Evolutionary conservation across 92 coral and sea anemone genomes (phyloP).

Genomic region (Epizoanthus stellaris): DNA sequence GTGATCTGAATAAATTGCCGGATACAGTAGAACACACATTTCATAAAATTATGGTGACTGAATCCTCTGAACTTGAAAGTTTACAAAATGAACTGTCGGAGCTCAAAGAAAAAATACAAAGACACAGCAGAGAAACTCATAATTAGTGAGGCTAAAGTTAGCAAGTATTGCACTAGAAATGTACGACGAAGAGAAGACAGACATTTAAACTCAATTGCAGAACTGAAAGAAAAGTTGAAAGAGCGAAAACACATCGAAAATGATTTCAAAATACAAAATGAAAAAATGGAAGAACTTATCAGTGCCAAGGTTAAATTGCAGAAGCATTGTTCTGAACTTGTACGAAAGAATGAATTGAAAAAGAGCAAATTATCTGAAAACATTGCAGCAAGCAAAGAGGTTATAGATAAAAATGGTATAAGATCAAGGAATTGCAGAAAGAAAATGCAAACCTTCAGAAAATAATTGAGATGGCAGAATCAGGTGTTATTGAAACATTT

Average conservation of each 20-base stretch:
- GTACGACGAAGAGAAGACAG: conserved; percentile 34
- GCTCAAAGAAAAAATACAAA: neutral
- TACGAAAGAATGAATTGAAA: neutral
- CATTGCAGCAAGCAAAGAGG: neutral
- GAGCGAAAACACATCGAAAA: too few species aligned
- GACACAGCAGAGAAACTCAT: neutral
- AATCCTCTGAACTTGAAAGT: neutral
- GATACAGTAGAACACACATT: too few species aligned
- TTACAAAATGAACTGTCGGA: neutral
- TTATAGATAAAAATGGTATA: neutral
- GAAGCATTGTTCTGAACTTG: neutral
- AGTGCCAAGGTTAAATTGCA: neutral
- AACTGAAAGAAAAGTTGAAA: conserved; percentile 11
- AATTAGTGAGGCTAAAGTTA: conserved; percentile 1
- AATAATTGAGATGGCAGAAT: conserved; percentile 8
- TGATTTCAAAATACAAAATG: too few species aligned
- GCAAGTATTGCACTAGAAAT: conserved; percentile 19
- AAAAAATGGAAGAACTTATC: too few species aligned
- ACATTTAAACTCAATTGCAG: neutral
- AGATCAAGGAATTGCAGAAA: neutral
- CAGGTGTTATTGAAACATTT: neutral
- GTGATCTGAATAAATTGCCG: too few species aligned
- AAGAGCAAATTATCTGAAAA: neutral
- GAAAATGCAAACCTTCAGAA: neutral
- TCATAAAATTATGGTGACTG: too few species aligned